Conservation (phyloP, 2,888 invertebrate species). For the Venustoraphidia nigricollis region DNA sequence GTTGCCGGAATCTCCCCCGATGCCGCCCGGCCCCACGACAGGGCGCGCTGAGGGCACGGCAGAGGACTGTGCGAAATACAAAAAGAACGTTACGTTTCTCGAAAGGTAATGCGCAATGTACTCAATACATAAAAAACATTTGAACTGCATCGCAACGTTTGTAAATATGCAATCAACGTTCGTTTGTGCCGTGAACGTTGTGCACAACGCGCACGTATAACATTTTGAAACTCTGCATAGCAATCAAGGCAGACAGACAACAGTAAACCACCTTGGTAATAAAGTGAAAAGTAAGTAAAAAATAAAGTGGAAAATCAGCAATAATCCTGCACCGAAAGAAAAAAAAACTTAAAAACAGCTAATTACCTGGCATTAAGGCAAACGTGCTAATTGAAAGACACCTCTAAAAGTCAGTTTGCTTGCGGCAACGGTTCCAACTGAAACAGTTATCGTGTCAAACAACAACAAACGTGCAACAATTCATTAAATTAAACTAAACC, state of each 20-base stretch:
- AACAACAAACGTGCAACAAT: no score
- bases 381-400: constrained; percentile 1
- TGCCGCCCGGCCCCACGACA: constrained; percentile 42
- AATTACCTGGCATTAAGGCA: neutral
- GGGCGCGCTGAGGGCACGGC: constrained; percentile 39
- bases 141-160: constrained; percentile 1
- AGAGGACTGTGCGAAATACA: constrained; percentile 33
- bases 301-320: neutral
- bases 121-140: neutral
- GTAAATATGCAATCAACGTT: constrained; percentile 5
- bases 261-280: no score
- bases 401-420: neutral
- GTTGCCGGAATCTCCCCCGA: constrained; percentile 39
- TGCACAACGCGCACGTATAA: no score
- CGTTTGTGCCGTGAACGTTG: neutral
- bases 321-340: neutral
- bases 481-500: no score
- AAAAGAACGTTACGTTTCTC: neutral
- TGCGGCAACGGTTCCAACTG: constrained; percentile 2
- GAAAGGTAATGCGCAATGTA: no score
- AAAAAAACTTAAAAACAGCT: neutral
- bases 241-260: no score
- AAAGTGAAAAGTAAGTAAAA: neutral
- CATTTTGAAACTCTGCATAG: no score
- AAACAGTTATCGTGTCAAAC: neutral